phyloP scores from a whole-genome alignment of 2,113 vertebrate species.

The Mormyrus iriodes region DNA sequence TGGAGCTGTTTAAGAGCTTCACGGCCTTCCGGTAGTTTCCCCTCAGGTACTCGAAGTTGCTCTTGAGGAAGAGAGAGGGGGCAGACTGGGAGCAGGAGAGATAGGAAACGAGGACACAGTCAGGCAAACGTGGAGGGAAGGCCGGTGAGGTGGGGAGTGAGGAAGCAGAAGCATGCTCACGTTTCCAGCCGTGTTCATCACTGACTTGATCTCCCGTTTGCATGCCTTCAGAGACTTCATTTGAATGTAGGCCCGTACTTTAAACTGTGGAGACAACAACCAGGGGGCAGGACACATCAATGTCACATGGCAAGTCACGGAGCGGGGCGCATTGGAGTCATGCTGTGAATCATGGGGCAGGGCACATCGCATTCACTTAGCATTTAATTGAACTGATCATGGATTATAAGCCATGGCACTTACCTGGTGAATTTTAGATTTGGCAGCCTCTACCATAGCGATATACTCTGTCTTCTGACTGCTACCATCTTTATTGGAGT shows the following conservation, averaged over 20 bases:
- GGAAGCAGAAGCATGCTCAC: conserved; percentile 58
- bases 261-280: conserved; percentile 69
- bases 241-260: conserved; percentile 94
- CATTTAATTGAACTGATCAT: background rate
- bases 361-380: background rate
- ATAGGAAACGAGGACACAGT: background rate
- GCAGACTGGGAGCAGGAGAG: conserved; percentile 69
- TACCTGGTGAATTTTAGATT: conserved; percentile 95
- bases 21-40: conserved; percentile 98
- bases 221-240: conserved; percentile 98
- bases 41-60: conserved; percentile 96
- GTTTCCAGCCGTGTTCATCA: conserved; percentile 97
- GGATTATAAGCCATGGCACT: background rate
- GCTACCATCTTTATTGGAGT: conserved; percentile 68
- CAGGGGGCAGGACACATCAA: background rate
- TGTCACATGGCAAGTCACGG: no score
- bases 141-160: background rate
- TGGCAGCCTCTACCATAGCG: conserved; percentile 80
- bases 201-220: conserved; percentile 97
- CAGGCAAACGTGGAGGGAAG: background rate
- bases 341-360: background rate
- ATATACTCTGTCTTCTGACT: conserved; percentile 81
- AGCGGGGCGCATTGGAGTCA: background rate
- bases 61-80: conserved; percentile 94
- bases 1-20: conserved; percentile 92